Evolutionary conservation across 2,888 invertebrate genomes (phyloP), one percentile per base, ranked within the genome.

Genomic region (Hypomecis punctinalis): DNA sequence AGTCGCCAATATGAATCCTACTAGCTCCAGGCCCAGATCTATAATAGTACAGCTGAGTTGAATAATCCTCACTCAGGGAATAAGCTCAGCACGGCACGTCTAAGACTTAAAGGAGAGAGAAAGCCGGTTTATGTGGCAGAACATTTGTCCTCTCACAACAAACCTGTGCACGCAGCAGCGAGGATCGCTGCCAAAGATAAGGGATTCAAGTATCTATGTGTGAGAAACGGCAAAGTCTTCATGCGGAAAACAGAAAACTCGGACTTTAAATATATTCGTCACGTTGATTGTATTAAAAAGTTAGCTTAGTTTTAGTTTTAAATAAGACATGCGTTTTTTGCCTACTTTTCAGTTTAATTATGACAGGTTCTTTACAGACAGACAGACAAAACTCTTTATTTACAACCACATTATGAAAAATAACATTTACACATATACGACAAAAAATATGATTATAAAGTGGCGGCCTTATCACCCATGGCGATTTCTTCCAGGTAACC

Each of bases 201-300:
- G 10, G 45, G 36, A 11, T 45, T 8, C 13, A 54, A 54, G 9
- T 54, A 45, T 10, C 45, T 54, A 0, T 54, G 54, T 43, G 54
- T 54, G 40, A 53, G 53, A 43, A 42, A 53, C 10, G 53, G 53
- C 42, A 53, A 7, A 43, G 42, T 53, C 9, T 54, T 11, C 11
- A 54, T 54, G 54, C 43, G 54, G 11, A 54, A 45, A 54, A 54
- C 54, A 8, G 54, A 54, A 11, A 36, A 54, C 1, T 54, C 54
- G 4, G 54, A 54, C 2, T 55, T 13, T 46, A 46, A 46, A 13
- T 55, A 46, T 35, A 55, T 55, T 46, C 35, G 46, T 9, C 11
- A 37, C 35, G 46, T 55, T 36, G 23, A 46, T 33, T 49, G 49
- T 36, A 49, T 49, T 36, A 7, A 36, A n/a, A 49, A 49, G 36